phyloP scores from a whole-genome alignment of 2,797 vertebrate species.

The Thamnophis elegans region DNA sequence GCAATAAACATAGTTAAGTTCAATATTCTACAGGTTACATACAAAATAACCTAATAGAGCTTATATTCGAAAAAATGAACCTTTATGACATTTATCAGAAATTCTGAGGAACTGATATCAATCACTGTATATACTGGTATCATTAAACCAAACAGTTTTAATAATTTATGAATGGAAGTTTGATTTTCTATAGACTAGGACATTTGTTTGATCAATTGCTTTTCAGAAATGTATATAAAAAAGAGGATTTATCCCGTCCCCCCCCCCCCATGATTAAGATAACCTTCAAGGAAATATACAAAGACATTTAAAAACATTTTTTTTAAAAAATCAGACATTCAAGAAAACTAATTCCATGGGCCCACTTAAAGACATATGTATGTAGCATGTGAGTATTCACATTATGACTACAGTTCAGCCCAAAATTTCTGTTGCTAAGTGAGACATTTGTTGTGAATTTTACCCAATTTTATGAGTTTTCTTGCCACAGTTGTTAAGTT shows the following conservation, averaged over 20 bases:
- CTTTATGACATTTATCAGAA: neutral
- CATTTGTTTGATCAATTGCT: neutral
- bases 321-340: fast-evolving
- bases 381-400: neutral
- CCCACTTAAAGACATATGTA: fast-evolving
- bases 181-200: neutral
- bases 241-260: neutral
- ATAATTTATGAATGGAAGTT: neutral
- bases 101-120: neutral
- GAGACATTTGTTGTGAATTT: neutral
- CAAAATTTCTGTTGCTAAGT: neutral
- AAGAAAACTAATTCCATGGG: neutral
- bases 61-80: neutral
- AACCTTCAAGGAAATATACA: neutral
- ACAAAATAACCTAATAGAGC: neutral
- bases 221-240: neutral
- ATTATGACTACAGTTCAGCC: neutral
- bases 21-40: neutral
- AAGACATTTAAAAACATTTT: fast-evolving
- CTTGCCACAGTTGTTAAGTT: neutral
- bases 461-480: neutral
- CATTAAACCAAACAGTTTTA: neutral
- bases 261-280: neutral
- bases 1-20: neutral
- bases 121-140: neutral